Conservation (phyloP, 2,888 invertebrate genomes). For the Andrena bicolor region DNA sequence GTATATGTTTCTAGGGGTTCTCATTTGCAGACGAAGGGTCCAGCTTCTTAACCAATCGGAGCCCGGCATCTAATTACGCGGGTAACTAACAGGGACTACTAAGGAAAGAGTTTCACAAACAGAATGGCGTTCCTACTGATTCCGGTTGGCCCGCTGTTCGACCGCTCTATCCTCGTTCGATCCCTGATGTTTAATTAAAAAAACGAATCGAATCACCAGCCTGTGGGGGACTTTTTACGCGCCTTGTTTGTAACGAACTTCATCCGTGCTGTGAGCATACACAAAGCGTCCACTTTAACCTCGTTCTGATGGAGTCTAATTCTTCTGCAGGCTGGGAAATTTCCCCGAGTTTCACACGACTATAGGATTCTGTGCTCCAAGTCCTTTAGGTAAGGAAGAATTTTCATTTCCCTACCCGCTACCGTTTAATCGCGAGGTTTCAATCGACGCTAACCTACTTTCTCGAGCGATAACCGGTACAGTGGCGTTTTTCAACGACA, state of each 20-base stretch:
- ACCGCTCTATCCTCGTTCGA: neutral
- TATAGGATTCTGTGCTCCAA: neutral
- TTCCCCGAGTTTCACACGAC: neutral
- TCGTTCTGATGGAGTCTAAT: neutral
- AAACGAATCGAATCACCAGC: neutral
- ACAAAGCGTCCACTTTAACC: no score
- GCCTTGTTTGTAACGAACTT: no score
- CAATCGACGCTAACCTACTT: conserved; percentile 35
- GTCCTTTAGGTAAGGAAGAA: neutral
- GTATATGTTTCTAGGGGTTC: conserved; percentile 64
- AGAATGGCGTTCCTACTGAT: neutral
- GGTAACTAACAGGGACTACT: conserved; percentile 10
- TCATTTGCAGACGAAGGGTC: conserved; percentile 48
- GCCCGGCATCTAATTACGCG: conserved; percentile 41
- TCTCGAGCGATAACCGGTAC: conserved; percentile 9
- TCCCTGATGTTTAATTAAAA: conserved; percentile 16
- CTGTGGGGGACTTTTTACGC: neutral
- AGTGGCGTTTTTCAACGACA: conserved; percentile 20
- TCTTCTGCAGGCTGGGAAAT: neutral
- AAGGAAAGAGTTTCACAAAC: conserved; percentile 10
- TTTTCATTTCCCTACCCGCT: neutral
- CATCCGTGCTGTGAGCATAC: no score
- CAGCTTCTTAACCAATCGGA: conserved; percentile 38
- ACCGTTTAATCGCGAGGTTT: conserved; percentile 23
- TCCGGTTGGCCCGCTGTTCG: neutral